Percentiles rank a stretch among this genome's conserved stretches.
These are phyloP conservation scores for Aphidoletes aphidimyza DNA, from an alignment of 2,888 invertebrate genomes.

Conservation along the genomic window DNA sequence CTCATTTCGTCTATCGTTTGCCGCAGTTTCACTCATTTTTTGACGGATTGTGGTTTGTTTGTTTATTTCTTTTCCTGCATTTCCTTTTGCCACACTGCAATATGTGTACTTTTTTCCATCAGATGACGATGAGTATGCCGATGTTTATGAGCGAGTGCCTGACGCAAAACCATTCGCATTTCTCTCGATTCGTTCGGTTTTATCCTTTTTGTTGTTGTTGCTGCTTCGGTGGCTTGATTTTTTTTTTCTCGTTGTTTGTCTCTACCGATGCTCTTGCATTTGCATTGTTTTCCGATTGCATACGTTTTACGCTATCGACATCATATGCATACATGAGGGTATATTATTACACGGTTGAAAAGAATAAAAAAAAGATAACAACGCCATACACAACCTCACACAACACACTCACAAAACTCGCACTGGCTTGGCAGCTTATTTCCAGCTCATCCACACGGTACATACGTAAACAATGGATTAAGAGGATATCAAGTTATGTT, in stretches of 20 bases:
- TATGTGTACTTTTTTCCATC: not conserved
- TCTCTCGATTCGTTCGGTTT: not conserved
- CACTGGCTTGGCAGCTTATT: not conserved
- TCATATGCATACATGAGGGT: conserved; percentile 27
- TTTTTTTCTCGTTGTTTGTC: not conserved
- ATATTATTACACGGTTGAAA: not conserved
- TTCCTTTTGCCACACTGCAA: not conserved
- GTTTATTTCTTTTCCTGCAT: not conserved
- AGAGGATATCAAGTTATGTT: conserved; percentile 37
- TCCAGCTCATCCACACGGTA: not conserved
- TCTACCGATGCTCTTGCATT: not conserved
- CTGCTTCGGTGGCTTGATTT: not conserved
- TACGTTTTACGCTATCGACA: conserved; percentile 40
- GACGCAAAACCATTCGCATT: not conserved
- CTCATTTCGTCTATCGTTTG: not conserved
- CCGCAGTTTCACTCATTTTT: conserved; percentile 2
- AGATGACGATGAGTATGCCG: not conserved
- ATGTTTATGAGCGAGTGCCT: not conserved
- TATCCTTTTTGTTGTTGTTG: not conserved
- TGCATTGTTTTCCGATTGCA: conserved; percentile 18
- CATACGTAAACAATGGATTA: conserved; percentile 28
- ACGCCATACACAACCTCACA: too few relatives aligned
- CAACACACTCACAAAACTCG: too few relatives aligned
- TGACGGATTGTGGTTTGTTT: conserved; percentile 45
- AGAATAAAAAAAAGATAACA: too few relatives aligned